Evolutionary conservation across 2,797 vertebrate species (phyloP).

Genomic region (Acrossocheilus wenchowensis): DNA sequence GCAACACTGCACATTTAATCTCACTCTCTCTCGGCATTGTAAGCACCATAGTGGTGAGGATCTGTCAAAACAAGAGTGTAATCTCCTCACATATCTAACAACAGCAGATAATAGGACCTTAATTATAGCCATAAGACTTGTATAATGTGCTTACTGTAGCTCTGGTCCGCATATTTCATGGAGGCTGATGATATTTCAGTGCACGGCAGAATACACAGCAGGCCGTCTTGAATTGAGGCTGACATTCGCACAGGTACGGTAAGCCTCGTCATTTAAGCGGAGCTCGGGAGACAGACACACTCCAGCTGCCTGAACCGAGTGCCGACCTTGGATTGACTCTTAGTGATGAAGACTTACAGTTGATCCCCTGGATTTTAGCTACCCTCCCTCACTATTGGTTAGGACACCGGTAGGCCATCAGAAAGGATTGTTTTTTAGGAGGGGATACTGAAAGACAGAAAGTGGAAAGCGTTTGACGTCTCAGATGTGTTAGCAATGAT

Average conservation of each 20-base stretch:
- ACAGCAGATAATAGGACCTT: conserved; percentile 37
- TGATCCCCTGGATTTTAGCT: conserved; percentile 74
- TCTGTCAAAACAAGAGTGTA: conserved; percentile 47
- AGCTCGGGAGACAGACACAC: conserved; percentile 62
- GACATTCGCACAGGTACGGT: conserved; percentile 26
- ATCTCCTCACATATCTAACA: conserved; percentile 41
- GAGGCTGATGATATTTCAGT: conserved; percentile 36
- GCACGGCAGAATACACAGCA: conserved; percentile 16
- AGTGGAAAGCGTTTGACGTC: conserved; percentile 14
- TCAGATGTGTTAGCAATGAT: conserved; percentile 24
- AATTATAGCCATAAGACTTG: conserved; percentile 55
- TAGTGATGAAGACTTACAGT: conserved; percentile 72
- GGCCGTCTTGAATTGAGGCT: conserved; percentile 34
- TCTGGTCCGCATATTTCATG: conserved; percentile 41
- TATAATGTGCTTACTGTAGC: conserved; percentile 50
- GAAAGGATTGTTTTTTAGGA: conserved; percentile 33
- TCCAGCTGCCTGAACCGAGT: conserved; percentile 66
- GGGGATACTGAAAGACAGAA: conserved; percentile 52
- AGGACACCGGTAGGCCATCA: conserved; percentile 55
- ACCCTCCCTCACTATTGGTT: conserved; percentile 57
- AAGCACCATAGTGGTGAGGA: conserved; percentile 32
- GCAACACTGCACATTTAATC: conserved; percentile 54
- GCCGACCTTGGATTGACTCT: conserved; percentile 77
- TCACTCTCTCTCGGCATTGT: conserved; percentile 32
- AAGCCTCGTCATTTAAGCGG: conserved; percentile 67